These are phyloP conservation scores for Struthidea cinerea DNA, from an alignment of 2,113 vertebrate genomes.

Conservation along the genomic window DNA sequence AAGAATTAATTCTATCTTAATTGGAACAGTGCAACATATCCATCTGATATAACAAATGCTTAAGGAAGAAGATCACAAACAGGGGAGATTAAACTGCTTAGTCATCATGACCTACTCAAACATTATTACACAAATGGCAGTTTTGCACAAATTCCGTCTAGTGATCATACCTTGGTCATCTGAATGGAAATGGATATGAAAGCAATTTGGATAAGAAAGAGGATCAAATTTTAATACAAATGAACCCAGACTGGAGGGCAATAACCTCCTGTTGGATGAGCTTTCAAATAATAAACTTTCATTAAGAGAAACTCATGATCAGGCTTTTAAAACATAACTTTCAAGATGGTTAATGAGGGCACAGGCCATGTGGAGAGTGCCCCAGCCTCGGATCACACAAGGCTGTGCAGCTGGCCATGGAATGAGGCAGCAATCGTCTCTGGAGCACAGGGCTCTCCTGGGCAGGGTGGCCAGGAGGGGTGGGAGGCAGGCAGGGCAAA, in stretches of 20 bases:
- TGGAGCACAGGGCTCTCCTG: not conserved
- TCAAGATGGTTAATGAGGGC: not conserved
- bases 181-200: not conserved
- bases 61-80: not conserved
- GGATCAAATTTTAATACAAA: not conserved
- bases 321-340: not conserved
- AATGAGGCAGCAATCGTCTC: not conserved
- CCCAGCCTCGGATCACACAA: not conserved
- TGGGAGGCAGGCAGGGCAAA: not conserved
- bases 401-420: not conserved
- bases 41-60: not conserved
- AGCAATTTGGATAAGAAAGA: not conserved
- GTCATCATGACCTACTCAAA: slow-evolving; percentile 5
- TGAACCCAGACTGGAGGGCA: not conserved
- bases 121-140: slow-evolving; percentile 2
- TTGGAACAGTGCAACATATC: not conserved
- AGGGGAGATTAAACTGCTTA: slow-evolving; percentile 20
- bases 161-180: not conserved
- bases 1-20: not conserved
- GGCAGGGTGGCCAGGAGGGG: accelerated
- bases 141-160: not conserved
- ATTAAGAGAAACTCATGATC: not conserved
- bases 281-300: not conserved
- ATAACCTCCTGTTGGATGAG: not conserved
- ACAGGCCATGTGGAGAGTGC: not conserved